phyloP scores from a whole-genome alignment of 2,797 vertebrate species.

The Esox lucius region DNA sequence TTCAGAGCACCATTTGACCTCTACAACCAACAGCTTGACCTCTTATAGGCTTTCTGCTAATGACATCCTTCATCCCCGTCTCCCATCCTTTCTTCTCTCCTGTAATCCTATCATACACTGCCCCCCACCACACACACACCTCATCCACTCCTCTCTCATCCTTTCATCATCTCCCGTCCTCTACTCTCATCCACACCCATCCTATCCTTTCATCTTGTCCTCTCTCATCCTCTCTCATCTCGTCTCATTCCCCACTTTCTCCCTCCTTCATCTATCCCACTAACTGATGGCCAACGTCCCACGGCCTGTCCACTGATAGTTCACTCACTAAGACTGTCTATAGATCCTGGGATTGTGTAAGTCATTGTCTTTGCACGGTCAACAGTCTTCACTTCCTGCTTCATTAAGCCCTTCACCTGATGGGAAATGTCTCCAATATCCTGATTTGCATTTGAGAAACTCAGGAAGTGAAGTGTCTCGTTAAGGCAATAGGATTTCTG shows the following conservation, averaged over 20 bases:
- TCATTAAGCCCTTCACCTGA: conserved; percentile 72
- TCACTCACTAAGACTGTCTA: conserved; percentile 26
- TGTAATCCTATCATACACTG: conserved; percentile 42
- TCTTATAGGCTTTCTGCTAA: conserved; percentile 55
- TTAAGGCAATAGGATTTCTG: conserved; percentile 48
- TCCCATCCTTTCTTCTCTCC: conserved; percentile 30
- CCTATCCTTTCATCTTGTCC: neutral
- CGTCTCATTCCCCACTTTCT: neutral
- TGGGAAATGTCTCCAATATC: conserved; percentile 73
- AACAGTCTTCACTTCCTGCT: conserved; percentile 50
- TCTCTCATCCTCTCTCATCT: neutral
- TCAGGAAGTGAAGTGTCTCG: conserved; percentile 70
- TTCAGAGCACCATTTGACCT: conserved; percentile 57
- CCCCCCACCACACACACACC: conserved; percentile 15
- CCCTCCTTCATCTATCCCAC: too few relatives aligned
- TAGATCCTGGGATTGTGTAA: conserved; percentile 40
- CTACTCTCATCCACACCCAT: conserved; percentile 11
- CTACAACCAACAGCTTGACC: conserved; percentile 42
- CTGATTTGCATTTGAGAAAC: conserved; percentile 75
- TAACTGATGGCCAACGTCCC: too few relatives aligned
- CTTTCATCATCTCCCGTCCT: conserved; percentile 41
- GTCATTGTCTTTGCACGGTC: conserved; percentile 6
- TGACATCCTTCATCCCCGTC: conserved; percentile 59
- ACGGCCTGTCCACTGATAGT: conserved; percentile 10
- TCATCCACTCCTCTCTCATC: conserved; percentile 18